phyloP scores from a whole-genome alignment of 2,113 vertebrate species.

The Zosterops japonicus region DNA sequence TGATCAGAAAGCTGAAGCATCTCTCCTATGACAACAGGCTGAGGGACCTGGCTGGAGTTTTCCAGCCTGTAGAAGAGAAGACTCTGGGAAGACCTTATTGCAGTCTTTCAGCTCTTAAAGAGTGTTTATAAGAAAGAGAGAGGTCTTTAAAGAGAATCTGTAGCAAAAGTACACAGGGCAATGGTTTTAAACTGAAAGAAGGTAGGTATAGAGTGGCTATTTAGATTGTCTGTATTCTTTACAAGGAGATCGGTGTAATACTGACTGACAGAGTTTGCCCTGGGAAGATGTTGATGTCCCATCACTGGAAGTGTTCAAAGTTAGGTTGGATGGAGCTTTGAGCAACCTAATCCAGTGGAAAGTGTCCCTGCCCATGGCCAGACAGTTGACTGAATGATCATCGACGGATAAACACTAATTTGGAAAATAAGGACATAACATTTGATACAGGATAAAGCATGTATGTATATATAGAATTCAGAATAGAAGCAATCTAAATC shows the following conservation, averaged over 20 bases:
- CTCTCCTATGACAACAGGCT: neutral
- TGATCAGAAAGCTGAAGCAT: neutral
- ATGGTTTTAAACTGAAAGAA: neutral
- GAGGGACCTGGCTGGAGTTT: neutral
- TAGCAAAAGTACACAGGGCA: neutral
- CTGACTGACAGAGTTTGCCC: neutral
- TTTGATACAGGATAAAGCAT: neutral
- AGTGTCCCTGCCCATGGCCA: rapidly evolving
- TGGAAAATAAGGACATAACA: neutral
- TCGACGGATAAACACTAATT: neutral
- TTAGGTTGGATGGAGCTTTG: neutral
- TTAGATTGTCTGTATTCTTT: neutral
- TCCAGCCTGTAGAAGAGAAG: neutral
- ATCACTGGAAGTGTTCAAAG: neutral
- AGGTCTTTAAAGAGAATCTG: neutral
- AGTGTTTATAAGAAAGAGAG: neutral
- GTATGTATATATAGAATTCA: neutral
- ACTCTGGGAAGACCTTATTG: rapidly evolving
- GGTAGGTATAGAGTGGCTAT: neutral
- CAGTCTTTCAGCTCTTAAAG: neutral
- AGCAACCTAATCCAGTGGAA: neutral
- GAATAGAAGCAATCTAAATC: neutral
- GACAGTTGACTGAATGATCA: neutral
- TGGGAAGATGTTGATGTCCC: too few relatives aligned
- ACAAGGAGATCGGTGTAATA: rapidly evolving